Evolutionary conservation across 2,888 invertebrate genomes (phyloP).

Genomic region (Cephalotes varians): DNA sequence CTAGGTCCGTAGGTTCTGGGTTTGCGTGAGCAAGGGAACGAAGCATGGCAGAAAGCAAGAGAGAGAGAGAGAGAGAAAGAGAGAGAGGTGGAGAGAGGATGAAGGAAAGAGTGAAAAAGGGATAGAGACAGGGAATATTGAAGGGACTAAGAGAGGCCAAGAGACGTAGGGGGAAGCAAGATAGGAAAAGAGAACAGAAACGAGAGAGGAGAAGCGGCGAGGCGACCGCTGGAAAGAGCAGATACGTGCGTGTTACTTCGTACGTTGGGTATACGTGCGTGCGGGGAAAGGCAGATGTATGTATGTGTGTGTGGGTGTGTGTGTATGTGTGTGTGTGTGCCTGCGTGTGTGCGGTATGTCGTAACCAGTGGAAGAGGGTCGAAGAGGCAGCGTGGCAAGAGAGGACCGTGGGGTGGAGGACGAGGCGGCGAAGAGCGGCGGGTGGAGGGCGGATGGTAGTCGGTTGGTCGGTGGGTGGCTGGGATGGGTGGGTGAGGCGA

Average conservation of each 20-base stretch:
- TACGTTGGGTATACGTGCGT: conserved; percentile 66
- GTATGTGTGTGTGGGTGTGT: no score
- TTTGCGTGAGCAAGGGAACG: conserved; percentile 79
- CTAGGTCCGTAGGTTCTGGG: conserved; percentile 80
- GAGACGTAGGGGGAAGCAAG: conserved; percentile 28
- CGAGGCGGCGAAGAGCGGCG: conserved; percentile 60
- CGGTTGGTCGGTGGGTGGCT: conserved; percentile 52
- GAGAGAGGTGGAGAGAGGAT: conserved; percentile 45
- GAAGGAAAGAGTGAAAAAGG: background rate
- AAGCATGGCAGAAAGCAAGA: conserved; percentile 56
- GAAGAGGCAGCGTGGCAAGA: conserved; percentile 67
- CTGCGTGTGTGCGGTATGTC: conserved; percentile 64
- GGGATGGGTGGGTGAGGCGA: conserved; percentile 71
- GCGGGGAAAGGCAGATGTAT: conserved; percentile 47
- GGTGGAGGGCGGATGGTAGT: conserved; percentile 56
- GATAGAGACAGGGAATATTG: conserved; percentile 12
- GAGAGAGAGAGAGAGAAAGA: conserved; percentile 54
- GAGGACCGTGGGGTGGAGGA: conserved; percentile 61
- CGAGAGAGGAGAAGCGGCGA: conserved; percentile 51
- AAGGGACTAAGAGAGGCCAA: conserved; percentile 38
- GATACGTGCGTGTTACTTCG: conserved; percentile 70
- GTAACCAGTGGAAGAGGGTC: conserved; percentile 73
- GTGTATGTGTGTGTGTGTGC: conserved; percentile 36
- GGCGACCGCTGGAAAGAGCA: conserved; percentile 69
- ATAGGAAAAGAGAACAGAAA: conserved; percentile 50